Evolutionary conservation across 2,797 vertebrate species (phyloP), one percentile per base, ranked within the genome.

Genomic region (Rhinogobio ventralis): DNA sequence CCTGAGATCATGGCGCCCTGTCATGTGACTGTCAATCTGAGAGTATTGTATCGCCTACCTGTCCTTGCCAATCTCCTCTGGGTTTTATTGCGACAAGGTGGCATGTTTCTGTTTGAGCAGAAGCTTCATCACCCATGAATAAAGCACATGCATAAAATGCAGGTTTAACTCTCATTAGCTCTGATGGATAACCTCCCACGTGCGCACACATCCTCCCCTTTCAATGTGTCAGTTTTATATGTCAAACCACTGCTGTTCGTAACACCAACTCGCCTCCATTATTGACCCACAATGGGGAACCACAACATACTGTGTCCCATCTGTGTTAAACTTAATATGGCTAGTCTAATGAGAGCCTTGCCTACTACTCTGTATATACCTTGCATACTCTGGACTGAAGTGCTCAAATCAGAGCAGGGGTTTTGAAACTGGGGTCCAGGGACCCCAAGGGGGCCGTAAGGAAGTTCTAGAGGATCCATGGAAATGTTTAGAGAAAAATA

Each of bases 21-120:
- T 79, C 72, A 86, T 86, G 10, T 80, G 81, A 80, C 60, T 80
- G 64, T 80, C 81, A 83, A 46, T 79, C 17, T 2, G 14, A 73
- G 23, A 69, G 62, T 60, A 72, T 46, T 60, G 64, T 49, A 66
- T 81, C 49, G 15, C 17, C 7, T 69, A 20, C 78, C 17, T 81
- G 82, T 30, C 81, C 60, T 74, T 64, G 76, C 78, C 73, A 83
- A 20, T 51, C 62, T 84, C 82, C n/a, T 13, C 62, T 51, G 68
- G 69, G 76, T 72, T 79, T 53, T 23, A 81, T 68, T 79, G 64
- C 67, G 82, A 57, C 64, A 74, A 39, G 64, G 64, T 87, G 72
- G 14, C 49, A 23, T 25, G 36, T 64, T 83, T 64, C 33, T 45
- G 17, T 86, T 64, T 72, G 66, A 75, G 60, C 69, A 57, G 55